Evolutionary conservation across 2,888 invertebrate genomes (phyloP).

Genomic region (Smittia aterrima): DNA sequence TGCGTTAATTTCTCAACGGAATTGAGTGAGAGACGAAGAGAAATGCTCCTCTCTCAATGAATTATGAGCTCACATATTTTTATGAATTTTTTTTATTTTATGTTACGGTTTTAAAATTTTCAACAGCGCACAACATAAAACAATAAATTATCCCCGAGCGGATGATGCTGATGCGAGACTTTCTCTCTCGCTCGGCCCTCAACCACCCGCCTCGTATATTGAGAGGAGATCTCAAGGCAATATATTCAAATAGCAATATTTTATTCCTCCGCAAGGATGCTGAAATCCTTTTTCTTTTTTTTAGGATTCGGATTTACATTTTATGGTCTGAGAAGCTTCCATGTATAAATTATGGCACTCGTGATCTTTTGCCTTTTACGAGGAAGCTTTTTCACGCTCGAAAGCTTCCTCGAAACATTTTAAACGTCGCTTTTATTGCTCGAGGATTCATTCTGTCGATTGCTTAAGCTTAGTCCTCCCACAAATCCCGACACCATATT

Average conservation of each 20-base stretch:
- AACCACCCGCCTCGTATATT: neutral
- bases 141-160: slow-evolving; percentile 24
- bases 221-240: slow-evolving; percentile 20
- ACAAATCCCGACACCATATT: slow-evolving; percentile 18
- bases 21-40: neutral
- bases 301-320: slow-evolving; percentile 19
- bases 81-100: slow-evolving; percentile 16
- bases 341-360: slow-evolving; percentile 35
- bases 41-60: slow-evolving; percentile 4
- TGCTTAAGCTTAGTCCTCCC: neutral
- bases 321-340: slow-evolving; percentile 32
- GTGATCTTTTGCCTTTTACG: slow-evolving; percentile 28
- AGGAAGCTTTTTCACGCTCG: neutral
- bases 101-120: neutral
- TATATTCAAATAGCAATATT: slow-evolving; percentile 36
- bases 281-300: slow-evolving; percentile 33
- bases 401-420: neutral
- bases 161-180: slow-evolving; percentile 20
- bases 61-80: slow-evolving; percentile 23
- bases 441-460: neutral
- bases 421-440: neutral
- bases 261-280: slow-evolving; percentile 37
- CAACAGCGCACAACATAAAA: slow-evolving; percentile 2
- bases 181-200: neutral
- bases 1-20: neutral